These are phyloP conservation scores for Labeo rohita DNA, from an alignment of 2,113 vertebrate genomes.

Conservation along the genomic window DNA sequence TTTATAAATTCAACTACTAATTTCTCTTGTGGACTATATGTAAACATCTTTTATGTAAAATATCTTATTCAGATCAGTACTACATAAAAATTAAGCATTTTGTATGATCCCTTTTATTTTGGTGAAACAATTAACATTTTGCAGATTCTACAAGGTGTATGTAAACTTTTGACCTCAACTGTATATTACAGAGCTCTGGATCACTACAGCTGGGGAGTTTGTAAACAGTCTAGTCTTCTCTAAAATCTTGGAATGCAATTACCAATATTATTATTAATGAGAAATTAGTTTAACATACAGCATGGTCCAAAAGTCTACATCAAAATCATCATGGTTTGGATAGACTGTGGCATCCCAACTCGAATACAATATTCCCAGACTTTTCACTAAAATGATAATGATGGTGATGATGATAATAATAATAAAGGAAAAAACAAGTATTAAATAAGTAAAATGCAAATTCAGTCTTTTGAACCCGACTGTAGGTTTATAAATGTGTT, in stretches of 20 bases:
- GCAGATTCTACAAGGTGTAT: no score
- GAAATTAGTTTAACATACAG: background rate
- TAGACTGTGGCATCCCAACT: background rate
- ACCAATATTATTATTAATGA: background rate
- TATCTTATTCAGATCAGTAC: no score
- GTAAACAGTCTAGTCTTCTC: background rate
- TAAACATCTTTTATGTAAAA: no score
- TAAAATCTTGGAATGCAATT: background rate
- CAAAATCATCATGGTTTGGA: background rate
- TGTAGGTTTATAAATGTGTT: background rate
- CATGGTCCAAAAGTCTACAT: background rate
- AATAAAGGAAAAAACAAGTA: background rate
- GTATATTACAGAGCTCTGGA: slow-evolving; percentile 15
- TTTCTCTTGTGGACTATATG: no score
- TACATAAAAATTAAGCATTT: no score
- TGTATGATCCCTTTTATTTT: no score
- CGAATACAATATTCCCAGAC: background rate
- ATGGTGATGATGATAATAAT: no score
- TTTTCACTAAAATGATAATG: background rate
- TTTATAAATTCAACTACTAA: no score
- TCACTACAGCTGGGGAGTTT: background rate
- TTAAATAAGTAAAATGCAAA: background rate
- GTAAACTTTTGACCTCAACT: no score
- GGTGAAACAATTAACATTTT: no score
- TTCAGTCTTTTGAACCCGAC: background rate